Percentiles rank a stretch among this genome's conserved stretches.
Evolutionary conservation across 1,140 invertebrate genomes (phyloP).

Genomic region (Penaeus chinensis): DNA sequence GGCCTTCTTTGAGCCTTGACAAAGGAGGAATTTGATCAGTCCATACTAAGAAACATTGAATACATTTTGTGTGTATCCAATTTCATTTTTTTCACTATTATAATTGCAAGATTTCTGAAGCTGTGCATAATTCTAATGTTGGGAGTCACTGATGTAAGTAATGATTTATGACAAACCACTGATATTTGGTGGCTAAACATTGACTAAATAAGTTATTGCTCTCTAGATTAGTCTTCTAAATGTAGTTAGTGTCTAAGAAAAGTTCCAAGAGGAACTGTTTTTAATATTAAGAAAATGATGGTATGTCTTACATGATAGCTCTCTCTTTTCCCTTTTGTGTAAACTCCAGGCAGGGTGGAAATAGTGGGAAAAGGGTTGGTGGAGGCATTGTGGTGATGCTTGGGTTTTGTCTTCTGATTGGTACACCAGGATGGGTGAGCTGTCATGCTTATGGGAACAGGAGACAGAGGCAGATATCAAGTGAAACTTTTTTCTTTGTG

Average conservation of each 20-base stretch:
- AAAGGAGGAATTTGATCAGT: too few species aligned
- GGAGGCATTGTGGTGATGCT: conserved; percentile 10
- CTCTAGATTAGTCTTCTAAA: conserved; percentile 12
- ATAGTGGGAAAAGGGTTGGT: conserved; percentile 31
- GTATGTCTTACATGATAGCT: conserved; percentile 23
- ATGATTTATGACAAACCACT: not conserved
- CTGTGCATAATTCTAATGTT: not conserved
- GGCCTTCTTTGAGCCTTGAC: too few species aligned
- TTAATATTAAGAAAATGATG: not conserved
- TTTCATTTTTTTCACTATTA: too few species aligned
- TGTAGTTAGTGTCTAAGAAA: not conserved
- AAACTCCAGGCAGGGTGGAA: conserved; percentile 42
- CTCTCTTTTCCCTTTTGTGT: conserved; percentile 14
- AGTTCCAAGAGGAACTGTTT: not conserved
- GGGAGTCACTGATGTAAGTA: not conserved
- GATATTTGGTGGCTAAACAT: conserved; percentile 20
- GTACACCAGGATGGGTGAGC: conserved; percentile 13
- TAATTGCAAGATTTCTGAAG: not conserved
- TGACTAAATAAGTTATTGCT: conserved; percentile 20
- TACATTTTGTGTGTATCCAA: too few species aligned
- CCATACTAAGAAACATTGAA: too few species aligned
- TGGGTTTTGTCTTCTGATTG: conserved; percentile 9
- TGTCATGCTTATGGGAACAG: conserved; percentile 8
- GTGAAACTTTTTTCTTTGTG: not conserved
- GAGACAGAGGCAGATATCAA: not conserved